Conservation (phyloP, 2,888 invertebrate genomes). For the Craniophora ligustri region DNA sequence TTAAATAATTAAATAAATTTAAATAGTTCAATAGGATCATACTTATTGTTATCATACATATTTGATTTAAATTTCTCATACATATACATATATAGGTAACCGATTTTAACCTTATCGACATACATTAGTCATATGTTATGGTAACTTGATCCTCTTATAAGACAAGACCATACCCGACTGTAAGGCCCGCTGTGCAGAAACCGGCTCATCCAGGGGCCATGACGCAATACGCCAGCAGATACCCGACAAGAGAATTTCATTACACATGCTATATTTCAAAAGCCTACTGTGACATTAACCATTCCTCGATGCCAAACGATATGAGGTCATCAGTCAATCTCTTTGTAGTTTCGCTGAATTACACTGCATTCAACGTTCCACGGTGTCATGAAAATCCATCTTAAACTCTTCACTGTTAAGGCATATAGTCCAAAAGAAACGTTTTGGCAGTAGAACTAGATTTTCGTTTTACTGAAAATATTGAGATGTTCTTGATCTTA, state of each 20-base stretch:
- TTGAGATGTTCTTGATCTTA: constrained; percentile 35
- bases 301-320: constrained; percentile 75
- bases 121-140: constrained; percentile 4
- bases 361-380: constrained; percentile 47
- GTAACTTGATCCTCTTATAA: constrained; percentile 56
- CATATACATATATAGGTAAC: no score
- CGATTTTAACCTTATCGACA: no score
- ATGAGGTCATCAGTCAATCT: constrained; percentile 80
- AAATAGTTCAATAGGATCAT: no score
- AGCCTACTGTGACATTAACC: constrained; percentile 78
- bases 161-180: constrained; percentile 59
- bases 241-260: constrained; percentile 64
- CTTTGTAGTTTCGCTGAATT: constrained; percentile 65
- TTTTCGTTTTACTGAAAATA: constrained; percentile 42
- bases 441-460: constrained; percentile 19
- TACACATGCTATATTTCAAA: constrained; percentile 76
- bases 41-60: no score
- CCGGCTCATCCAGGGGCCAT: constrained; percentile 38
- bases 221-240: constrained; percentile 54
- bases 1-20: no score
- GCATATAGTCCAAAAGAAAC: constrained; percentile 19
- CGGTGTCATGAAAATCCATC: constrained; percentile 11
- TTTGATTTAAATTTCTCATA: no score
- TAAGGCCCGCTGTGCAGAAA: constrained; percentile 61
- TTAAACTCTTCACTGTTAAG: constrained; percentile 10